A percentile compares a stretch with the other conserved stretches of the same genome.
phyloP scores from a whole-genome alignment of 1,140 invertebrate species.

The Conus ventricosus region DNA sequence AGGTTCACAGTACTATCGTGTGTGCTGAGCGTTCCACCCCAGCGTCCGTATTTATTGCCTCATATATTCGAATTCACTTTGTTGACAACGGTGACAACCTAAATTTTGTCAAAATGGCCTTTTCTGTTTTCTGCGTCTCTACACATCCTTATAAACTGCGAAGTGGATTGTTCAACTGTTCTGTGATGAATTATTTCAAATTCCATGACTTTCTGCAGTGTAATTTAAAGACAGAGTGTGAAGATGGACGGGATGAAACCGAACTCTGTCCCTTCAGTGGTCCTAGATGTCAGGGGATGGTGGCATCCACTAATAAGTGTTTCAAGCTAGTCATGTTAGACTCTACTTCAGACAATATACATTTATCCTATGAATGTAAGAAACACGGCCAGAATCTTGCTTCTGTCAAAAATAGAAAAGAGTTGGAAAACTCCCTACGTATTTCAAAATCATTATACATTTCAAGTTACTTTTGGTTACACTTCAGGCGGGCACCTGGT shows the following conservation, averaged over 20 bases:
- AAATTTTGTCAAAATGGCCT: not conserved
- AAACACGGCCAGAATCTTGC: not conserved
- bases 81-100: too few relatives aligned
- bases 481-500: too few relatives aligned
- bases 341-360: not conserved
- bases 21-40: too few relatives aligned
- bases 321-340: not conserved
- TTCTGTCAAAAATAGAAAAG: not conserved
- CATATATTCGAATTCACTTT: too few relatives aligned
- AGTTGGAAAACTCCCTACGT: not conserved
- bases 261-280: constrained; percentile 27
- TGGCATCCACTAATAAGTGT: not conserved
- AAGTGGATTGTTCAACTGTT: not conserved
- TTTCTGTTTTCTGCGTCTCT: not conserved
- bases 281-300: not conserved
- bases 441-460: not conserved
- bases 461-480: too few relatives aligned
- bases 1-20: too few relatives aligned
- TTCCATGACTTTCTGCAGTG: not conserved
- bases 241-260: constrained; percentile 1
- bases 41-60: not conserved
- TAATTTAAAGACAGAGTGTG: constrained; percentile 16
- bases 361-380: not conserved
- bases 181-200: not conserved
- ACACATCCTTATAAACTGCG: not conserved